These are phyloP conservation scores for Sebastes taczanowskii DNA, from an alignment of 2,797 vertebrate species.

Conservation along the genomic window DNA sequence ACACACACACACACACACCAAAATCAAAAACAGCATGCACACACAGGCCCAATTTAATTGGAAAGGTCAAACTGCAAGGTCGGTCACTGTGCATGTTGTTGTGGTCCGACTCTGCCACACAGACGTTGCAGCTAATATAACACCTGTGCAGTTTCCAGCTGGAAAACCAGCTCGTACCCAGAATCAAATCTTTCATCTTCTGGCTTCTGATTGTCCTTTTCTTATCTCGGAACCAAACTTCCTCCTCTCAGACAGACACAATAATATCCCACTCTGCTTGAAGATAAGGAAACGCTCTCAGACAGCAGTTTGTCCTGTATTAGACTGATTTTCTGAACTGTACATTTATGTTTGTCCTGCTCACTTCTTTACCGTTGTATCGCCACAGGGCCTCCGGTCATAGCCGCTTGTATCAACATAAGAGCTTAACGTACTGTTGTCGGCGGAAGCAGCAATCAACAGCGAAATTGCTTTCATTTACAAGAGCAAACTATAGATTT, in stretches of 20 bases:
- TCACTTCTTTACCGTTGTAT: constrained; percentile 56
- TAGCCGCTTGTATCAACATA: constrained; percentile 76
- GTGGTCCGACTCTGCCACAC: constrained; percentile 16
- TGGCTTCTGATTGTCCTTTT: constrained; percentile 50
- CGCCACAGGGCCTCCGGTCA: constrained; percentile 65
- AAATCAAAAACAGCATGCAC: not conserved
- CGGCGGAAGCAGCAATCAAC: constrained; percentile 30
- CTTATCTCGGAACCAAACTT: constrained; percentile 52
- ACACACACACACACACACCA: not conserved
- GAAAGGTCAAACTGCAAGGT: constrained; percentile 59
- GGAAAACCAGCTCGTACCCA: constrained; percentile 31
- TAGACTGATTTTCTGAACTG: constrained; percentile 68
- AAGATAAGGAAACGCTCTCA: constrained; percentile 59
- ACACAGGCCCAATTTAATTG: constrained; percentile 14
- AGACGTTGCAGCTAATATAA: constrained; percentile 34
- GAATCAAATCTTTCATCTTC: constrained; percentile 53
- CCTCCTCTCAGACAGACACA: constrained; percentile 44
- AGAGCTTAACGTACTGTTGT: constrained; percentile 62
- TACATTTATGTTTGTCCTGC: constrained; percentile 68
- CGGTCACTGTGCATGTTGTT: constrained; percentile 23
- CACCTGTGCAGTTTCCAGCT: constrained; percentile 32
- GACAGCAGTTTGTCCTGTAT: constrained; percentile 69
- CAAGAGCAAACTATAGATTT: constrained; percentile 74
- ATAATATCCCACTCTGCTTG: constrained; percentile 51
- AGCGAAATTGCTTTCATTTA: constrained; percentile 78